Base-by-base conservation (phyloP, 2,797 vertebrate genomes). In the Dendrocincla tyrannina region DNA sequence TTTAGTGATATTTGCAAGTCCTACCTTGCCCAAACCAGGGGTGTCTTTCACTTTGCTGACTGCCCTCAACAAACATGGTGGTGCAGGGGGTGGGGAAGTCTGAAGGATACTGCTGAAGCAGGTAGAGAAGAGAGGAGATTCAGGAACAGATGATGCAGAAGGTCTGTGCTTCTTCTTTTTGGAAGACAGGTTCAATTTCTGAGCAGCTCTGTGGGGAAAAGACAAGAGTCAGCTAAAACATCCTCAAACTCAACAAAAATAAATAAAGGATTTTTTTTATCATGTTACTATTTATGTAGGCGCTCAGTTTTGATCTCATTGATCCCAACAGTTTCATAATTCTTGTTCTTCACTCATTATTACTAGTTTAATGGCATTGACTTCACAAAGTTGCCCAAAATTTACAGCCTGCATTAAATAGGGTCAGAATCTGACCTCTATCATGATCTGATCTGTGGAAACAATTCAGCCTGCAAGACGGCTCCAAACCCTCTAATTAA, bases 1-100 rank as follows among this genome's bases (percentile, higher is more conserved):
- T 88, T 73, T 22, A 63, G 32, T 25, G 37, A 81, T 18, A 82
- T 9, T 77, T 1, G 18, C 44, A 80, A 75, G 4, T 33, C 96
- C 96, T 99, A 99, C 99, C 99, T 99, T 99, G 97, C 99, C 99
- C 66, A 99, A 97, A 58, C 99, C 99, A 2, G 99, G 99, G 7
- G 98, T 99, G 94, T 99, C 99, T 98, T 99, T 99, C 96, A 99
- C 98, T 98, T 99, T 99, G 98, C 98, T 99, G 95, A 99, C 98
- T 7, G 99, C 99, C 39, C 99, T 98, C 76, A 99, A 98, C 75
- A 99, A 98, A 92, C 99, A 99, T 81, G 99, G 99, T 1, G 99
- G 99, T 41, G 99, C 99, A 1, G 99, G 99, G 16, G 99, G 99
- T 10, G 99, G 99, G 2, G 98, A 98, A 30, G 96, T 96, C 97